Evolutionary conservation across 2,888 invertebrate species (phyloP), one percentile per base, ranked within the genome.

Genomic region (Pinctada fucata): DNA sequence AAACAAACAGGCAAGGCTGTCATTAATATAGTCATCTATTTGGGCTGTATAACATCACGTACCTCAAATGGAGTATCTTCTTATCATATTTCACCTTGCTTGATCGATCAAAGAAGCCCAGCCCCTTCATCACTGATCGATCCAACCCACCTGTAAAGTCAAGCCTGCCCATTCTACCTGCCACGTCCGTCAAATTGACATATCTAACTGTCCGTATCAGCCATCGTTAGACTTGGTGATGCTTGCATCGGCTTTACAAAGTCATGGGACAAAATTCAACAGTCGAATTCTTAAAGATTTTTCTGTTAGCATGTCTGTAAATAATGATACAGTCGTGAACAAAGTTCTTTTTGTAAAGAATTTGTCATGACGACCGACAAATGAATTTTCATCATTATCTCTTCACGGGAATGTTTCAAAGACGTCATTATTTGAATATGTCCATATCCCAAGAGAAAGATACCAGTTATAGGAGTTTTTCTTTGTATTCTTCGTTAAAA

Each of bases 31-130:
- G 63, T 50, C 65, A 68, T 47, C 47, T 68, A 16, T 8, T 68
- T 45, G 31, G 45, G 68, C 58, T 58, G 13, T 58, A 58, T 58
- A 13, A 47, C 48, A 16, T 47, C 31, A 47, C 68, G 48, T 45
- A 13, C 48, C 68, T 31, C 48, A 68, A 68, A 31, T 58, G 45
- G 13, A 2, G 48, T 3, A 68, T 47, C 47, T 16, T 68, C 68
- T 68, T 16, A 68, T 74, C 74, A 65, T 78, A 80, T 77, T 78
- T 75, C 78, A 71, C 71, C 66, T 72, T 79, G 82, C 81, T 79
- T 81, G 82, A 84, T 85, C 84, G 84, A 85, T 86, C 84, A 80
- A 66, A 16, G 74, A 78, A 76, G 48, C 84, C 71, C 81, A 83
- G 63, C 79, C 86, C 82, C 66, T 76, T 52, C 31, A 72, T 67